These are phyloP conservation scores for Malurus leucopterus DNA, from an alignment of 2,797 vertebrate genomes.

Conservation along the genomic window DNA sequence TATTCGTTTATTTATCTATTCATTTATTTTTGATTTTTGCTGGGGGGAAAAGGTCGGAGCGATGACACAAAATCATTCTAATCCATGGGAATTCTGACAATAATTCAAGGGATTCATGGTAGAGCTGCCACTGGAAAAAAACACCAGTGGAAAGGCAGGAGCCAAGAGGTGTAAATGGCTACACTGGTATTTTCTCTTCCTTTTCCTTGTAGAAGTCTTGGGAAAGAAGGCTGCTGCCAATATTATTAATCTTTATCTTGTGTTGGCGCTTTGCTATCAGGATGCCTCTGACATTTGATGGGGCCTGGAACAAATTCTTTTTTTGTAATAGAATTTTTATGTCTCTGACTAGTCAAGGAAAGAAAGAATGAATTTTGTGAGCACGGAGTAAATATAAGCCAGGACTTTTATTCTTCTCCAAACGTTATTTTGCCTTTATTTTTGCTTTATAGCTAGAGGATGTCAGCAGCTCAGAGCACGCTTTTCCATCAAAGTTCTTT, in stretches of 20 bases:
- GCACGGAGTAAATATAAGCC: slow-evolving; percentile 15
- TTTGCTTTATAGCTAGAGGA: slow-evolving; percentile 10
- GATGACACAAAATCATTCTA: neutral
- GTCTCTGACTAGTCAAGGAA: slow-evolving; percentile 32
- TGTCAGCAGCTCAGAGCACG: neutral
- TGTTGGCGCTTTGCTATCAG: slow-evolving; percentile 37
- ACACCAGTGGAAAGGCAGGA: neutral
- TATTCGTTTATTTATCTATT: neutral
- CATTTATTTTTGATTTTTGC: neutral
- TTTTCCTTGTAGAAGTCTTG: slow-evolving; percentile 14
- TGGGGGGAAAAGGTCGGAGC: neutral
- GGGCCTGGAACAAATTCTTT: slow-evolving; percentile 47
- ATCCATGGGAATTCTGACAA: neutral
- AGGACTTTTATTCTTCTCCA: slow-evolving; percentile 21
- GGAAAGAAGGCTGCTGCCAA: slow-evolving; percentile 18
- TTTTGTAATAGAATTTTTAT: slow-evolving; percentile 53
- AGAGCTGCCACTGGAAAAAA: neutral
- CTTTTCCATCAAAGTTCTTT: neutral
- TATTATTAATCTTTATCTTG: slow-evolving; percentile 56
- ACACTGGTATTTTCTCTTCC: neutral
- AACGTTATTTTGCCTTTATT: slow-evolving; percentile 21
- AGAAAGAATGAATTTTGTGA: slow-evolving; percentile 23
- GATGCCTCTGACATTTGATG: slow-evolving; percentile 45
- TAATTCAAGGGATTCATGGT: neutral
- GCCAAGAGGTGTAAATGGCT: neutral